phyloP scores from a whole-genome alignment of 2,113 vertebrate species.

The Vanacampus margaritifer region DNA sequence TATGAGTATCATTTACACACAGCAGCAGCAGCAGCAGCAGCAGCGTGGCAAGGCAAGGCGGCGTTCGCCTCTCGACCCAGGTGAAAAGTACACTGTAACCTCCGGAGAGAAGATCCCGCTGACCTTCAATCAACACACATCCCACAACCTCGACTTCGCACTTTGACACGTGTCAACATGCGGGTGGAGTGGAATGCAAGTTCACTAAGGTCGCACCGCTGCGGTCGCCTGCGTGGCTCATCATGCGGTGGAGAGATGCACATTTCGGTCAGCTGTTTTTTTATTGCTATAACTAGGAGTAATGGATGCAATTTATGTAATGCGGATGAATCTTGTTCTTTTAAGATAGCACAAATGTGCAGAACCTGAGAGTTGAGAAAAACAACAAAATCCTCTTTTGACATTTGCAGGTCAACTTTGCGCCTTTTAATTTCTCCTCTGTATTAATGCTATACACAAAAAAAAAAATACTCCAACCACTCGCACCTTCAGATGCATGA shows the following conservation, averaged over 20 bases:
- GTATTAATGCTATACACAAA: too few species aligned
- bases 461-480: too few species aligned
- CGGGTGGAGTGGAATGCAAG: slow-evolving; percentile 9
- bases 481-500: too few species aligned
- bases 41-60: background rate
- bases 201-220: slow-evolving; percentile 26
- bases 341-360: slow-evolving; percentile 1
- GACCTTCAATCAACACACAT: slow-evolving; percentile 20
- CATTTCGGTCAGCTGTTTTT: background rate
- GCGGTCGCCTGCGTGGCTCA: slow-evolving; percentile 1
- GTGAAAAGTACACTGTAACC: slow-evolving; percentile 11
- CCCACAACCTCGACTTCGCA: slow-evolving; percentile 15
- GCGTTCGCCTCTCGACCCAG: background rate
- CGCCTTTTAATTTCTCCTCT: too few species aligned
- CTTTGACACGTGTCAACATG: slow-evolving; percentile 33
- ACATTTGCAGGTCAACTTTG: too few species aligned
- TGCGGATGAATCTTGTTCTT: background rate
- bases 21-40: background rate
- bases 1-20: slow-evolving; percentile 10
- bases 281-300: background rate
- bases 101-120: slow-evolving; percentile 14
- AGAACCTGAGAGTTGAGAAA: background rate
- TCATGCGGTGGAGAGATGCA: background rate
- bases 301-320: slow-evolving; percentile 5
- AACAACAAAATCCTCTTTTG: background rate